Base-by-base conservation (phyloP, 1,140 invertebrate species). In the Trichonephila clavipes region DNA sequence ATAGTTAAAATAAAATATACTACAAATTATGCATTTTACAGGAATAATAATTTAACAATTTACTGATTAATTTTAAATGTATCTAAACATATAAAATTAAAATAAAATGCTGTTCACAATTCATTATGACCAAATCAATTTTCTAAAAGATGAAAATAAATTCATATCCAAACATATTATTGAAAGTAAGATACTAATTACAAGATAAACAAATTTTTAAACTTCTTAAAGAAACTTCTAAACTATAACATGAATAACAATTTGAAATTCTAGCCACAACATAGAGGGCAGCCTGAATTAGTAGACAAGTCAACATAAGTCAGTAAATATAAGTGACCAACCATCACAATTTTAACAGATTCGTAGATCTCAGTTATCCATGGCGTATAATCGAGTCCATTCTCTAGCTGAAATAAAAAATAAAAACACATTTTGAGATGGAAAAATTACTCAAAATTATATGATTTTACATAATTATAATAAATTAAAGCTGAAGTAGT, bases 311-410 rank as follows among this genome's bases (percentile, higher is more conserved):
- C 90, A 91, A 83, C 40, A 28, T 90, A 28, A 81, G 69, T 90
- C 72, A 51, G 81, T n/a, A 34, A 69, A 28, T 64, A 24, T 85
- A 40, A 51, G n/a, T 82, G 61, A 83, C 44, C 72, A 83, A 91
- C 77, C 51, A 91, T 59, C 64, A 66, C 24, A 81, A 7, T 90
- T 83, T 40, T 62, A 40, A 14, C 81, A 83, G 16, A 40, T 24
- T 62, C 51, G 24, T 44, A 40, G 40, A 83, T 64, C 92, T 95
- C 96, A 85, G 21, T 86, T 86, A 93, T 94, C 94, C 97, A 98
- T 98, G 95, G 98, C 98, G 96, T 99, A 99, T 96, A 97, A 97
- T 95, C 98, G 97, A 95, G 98, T 99, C 98, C 98, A 99, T 96
- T 99, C 98, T 96, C 98, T 98, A 95, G 98, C 98, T 96, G 85